Evolutionary conservation across 1,140 invertebrate genomes (phyloP).

Genomic region (Pygmarrhopalites habei): DNA sequence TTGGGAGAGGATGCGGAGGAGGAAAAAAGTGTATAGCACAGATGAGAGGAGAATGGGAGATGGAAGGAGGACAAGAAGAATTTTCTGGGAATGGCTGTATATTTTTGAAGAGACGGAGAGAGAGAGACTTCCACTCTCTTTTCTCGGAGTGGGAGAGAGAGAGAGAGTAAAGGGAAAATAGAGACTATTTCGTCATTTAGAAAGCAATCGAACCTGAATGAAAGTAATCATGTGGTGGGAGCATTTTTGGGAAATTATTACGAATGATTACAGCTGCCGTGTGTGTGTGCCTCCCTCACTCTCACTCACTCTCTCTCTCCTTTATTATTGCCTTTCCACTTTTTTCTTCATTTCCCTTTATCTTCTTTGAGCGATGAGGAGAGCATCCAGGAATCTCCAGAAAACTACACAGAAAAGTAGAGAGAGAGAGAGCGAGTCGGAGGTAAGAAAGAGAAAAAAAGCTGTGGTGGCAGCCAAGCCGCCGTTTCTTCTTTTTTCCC

Average conservation of each 20-base stretch:
- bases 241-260: constrained; percentile 22
- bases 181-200: constrained; percentile 19
- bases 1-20: background rate
- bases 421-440: too few relatives aligned
- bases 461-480: too few relatives aligned
- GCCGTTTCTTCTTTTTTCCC: too few relatives aligned
- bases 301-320: background rate
- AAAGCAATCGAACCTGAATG: constrained; percentile 21
- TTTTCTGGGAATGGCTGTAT: background rate
- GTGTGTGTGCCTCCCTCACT: background rate
- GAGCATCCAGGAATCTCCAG: too few relatives aligned
- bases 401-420: too few relatives aligned
- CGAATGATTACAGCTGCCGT: constrained; percentile 9
- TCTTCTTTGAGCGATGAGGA: too few relatives aligned
- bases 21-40: background rate
- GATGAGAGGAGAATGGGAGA: background rate
- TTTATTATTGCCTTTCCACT: background rate
- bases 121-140: background rate
- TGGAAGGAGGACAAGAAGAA: background rate
- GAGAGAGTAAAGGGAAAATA: background rate
- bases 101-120: background rate
- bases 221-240: constrained; percentile 12
- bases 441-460: too few relatives aligned
- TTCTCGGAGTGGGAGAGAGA: too few relatives aligned
- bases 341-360: background rate